Evolutionary conservation across 2,888 invertebrate genomes (phyloP), one percentile per base, ranked within the genome.

Genomic region (Pandemis corylana): DNA sequence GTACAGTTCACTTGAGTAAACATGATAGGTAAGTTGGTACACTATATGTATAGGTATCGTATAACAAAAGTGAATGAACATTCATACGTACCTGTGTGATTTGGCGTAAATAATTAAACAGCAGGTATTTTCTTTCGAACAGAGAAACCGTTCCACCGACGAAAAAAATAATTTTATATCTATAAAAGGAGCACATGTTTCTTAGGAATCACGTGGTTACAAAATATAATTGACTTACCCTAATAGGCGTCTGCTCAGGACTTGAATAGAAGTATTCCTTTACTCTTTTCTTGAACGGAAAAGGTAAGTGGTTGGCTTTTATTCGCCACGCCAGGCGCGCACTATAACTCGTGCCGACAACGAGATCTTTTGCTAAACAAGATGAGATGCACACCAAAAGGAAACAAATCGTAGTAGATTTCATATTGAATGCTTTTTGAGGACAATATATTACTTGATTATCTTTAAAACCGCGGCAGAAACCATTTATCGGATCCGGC

Each of bases 201-300:
- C 7, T 44, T 9, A 44, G 44, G 44, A 44, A 44, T 9, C 5
- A 44, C 44, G 7, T 49, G 12, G 12, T 36, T 36, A 36, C 28
- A 36, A 36, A 36, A 36, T 36, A 36, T 1, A 36, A 36, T 36
- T 2, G 28, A 36, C 82, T 84, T 80, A 89, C 90, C 83, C 79
- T 86, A 49, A 90, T 87, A 12, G 85, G 76, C 80, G 87, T 84
- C 76, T 88, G 88, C 6, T 80, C 79, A 9, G 90, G 85, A 76
- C 90, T 89, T 0, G 89, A 82, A 76, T 84, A 92, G 77, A 93
- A 93, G 1, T 87, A 76, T 80, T 90, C 87, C 76, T 92, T 93
- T 0, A 90, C 89, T 63, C 92, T 83, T 76, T 91, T 92, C 74
- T 84, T 87, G 66, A 92, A 92, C 0, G 90, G 92, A 59, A 90